Conservation (phyloP, 1,140 invertebrate genomes). For the Brachionus rotundiformis region DNA sequence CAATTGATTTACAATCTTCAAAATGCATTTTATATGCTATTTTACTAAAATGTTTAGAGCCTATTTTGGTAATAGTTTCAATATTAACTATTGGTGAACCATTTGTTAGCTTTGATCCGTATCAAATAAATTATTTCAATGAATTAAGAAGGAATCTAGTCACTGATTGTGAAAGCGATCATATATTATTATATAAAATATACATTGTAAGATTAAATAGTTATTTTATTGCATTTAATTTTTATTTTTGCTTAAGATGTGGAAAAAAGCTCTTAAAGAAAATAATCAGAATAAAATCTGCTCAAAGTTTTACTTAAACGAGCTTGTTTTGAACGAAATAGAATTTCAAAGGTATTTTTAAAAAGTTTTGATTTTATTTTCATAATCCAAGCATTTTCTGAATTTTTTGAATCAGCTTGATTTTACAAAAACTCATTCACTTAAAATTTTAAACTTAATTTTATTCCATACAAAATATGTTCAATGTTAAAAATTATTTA, state of each 20-base stretch:
- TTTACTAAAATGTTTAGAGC: conserved; percentile 88
- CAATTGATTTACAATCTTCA: conserved; percentile 83
- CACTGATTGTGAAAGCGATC: conserved; percentile 80
- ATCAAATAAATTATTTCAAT: background rate
- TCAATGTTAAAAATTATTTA: too few relatives aligned
- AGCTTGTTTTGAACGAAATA: conserved; percentile 83
- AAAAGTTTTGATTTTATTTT: too few relatives aligned
- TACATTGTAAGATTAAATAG: conserved; percentile 79
- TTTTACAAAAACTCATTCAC: too few relatives aligned
- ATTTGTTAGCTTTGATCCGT: conserved; percentile 56
- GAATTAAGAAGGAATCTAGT: conserved; percentile 71
- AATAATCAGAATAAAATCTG: conserved; percentile 76
- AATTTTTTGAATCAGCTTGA: too few relatives aligned
- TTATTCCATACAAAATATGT: background rate
- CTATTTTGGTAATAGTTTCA: conserved; percentile 86
- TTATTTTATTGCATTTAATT: too few relatives aligned
- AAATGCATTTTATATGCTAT: conserved; percentile 88
- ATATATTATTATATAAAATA: conserved; percentile 80
- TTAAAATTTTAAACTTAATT: conserved; percentile 29
- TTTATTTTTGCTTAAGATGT: conserved; percentile 61
- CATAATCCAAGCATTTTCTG: too few relatives aligned
- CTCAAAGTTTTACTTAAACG: conserved; percentile 76
- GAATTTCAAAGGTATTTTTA: conserved; percentile 63
- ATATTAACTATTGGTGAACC: conserved; percentile 77
- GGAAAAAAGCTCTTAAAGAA: conserved; percentile 71